Conservation (phyloP, 1,140 invertebrate genomes). For the Pseudomyrmex concolor region DNA sequence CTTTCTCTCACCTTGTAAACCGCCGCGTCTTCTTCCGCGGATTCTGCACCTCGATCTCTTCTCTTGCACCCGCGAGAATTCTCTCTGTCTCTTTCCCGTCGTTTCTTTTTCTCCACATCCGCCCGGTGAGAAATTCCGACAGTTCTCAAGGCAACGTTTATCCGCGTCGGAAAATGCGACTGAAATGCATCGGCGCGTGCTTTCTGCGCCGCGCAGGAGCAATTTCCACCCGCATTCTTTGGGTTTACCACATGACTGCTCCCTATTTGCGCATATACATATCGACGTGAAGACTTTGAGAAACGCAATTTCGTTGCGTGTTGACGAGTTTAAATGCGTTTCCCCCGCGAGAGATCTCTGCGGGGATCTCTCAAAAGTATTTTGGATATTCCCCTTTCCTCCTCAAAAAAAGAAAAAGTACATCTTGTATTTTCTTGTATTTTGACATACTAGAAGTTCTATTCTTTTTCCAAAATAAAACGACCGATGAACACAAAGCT, state of each 20-base stretch:
- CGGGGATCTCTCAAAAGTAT: not conserved
- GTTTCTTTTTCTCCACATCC: not conserved
- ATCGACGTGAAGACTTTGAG: slow-evolving; percentile 3
- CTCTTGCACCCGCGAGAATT: not conserved
- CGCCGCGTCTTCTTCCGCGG: slow-evolving; percentile 5
- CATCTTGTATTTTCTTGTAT: no score
- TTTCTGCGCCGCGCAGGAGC: slow-evolving; percentile 44
- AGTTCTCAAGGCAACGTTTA: slow-evolving; percentile 54
- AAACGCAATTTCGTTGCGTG: not conserved
- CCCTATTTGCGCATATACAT: slow-evolving; percentile 38
- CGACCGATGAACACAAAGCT: not conserved
- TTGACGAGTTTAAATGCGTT: not conserved
- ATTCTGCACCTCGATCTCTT: slow-evolving; percentile 14
- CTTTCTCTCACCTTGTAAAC: not conserved
- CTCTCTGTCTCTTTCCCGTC: not conserved
- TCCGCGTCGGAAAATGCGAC: slow-evolving; percentile 44
- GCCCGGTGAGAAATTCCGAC: slow-evolving; percentile 50
- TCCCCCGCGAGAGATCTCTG: not conserved
- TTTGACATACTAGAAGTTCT: not conserved
- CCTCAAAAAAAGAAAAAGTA: not conserved
- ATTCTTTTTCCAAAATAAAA: not conserved
- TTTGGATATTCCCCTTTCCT: not conserved
- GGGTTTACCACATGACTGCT: slow-evolving; percentile 47
- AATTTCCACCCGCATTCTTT: slow-evolving; percentile 56
- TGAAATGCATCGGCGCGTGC: slow-evolving; percentile 40